A percentile compares a stretch with the other conserved stretches of the same genome.
Evolutionary conservation across 2,888 invertebrate species (phyloP).

Genomic region (Thereva nobilitata): DNA sequence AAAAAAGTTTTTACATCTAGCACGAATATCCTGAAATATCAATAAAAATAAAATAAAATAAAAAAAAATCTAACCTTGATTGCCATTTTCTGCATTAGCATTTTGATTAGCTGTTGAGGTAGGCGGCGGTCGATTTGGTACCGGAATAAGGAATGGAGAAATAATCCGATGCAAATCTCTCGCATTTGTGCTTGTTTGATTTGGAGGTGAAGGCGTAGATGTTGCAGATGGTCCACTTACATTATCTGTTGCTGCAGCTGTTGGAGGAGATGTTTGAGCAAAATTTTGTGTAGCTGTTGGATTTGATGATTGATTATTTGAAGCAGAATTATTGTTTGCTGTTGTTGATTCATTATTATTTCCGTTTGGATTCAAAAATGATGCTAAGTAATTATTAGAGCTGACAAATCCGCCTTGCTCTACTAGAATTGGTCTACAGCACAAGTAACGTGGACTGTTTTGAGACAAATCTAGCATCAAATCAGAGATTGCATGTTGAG

Average conservation of each 20-base stretch:
- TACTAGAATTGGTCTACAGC: slow-evolving; percentile 72
- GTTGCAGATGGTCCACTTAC: slow-evolving; percentile 39
- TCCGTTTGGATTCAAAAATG: slow-evolving; percentile 39
- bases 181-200: slow-evolving; percentile 41
- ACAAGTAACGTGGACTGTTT: slow-evolving; percentile 69
- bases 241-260: slow-evolving; percentile 20
- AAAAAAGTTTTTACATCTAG: background rate
- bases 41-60: slow-evolving; percentile 21
- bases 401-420: slow-evolving; percentile 64
- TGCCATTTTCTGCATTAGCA: slow-evolving; percentile 36
- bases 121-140: slow-evolving; percentile 33
- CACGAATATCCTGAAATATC: background rate
- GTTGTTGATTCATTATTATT: slow-evolving; percentile 41
- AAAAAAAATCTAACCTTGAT: slow-evolving; percentile 39
- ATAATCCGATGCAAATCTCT: slow-evolving; percentile 48
- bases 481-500: slow-evolving; percentile 87
- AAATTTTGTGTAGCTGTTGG: background rate
- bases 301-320: slow-evolving; percentile 12
- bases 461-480: slow-evolving; percentile 73
- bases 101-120: slow-evolving; percentile 30
- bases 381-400: slow-evolving; percentile 51
- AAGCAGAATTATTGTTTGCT: background rate
- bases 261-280: slow-evolving; percentile 42
- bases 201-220: slow-evolving; percentile 30
- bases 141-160: slow-evolving; percentile 32